Conservation (phyloP, 2,113 vertebrate species). For the Triplophysa siluroides region DNA sequence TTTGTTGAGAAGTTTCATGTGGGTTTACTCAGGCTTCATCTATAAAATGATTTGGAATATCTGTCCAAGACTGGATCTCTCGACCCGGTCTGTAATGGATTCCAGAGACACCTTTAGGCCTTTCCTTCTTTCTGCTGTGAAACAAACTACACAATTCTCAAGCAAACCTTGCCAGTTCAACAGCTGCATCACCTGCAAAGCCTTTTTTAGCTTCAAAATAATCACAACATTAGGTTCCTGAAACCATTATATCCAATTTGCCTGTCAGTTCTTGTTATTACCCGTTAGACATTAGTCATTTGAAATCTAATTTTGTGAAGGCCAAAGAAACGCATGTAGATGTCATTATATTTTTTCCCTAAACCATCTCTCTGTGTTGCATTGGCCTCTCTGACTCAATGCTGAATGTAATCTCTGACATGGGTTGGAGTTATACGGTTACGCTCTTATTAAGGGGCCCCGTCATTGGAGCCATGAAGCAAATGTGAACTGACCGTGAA, state of each 20-base stretch:
- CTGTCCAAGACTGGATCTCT: slow-evolving; percentile 47
- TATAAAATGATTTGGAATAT: slow-evolving; percentile 39
- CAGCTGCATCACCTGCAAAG: background rate
- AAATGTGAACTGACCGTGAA: slow-evolving; percentile 60
- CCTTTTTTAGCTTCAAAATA: background rate
- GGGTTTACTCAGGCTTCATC: slow-evolving; percentile 33
- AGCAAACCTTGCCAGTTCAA: background rate
- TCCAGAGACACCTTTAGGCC: slow-evolving; percentile 1
- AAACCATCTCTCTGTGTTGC: slow-evolving; percentile 5
- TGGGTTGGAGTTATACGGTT: slow-evolving; percentile 39
- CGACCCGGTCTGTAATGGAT: background rate
- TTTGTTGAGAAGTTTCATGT: slow-evolving; percentile 19
- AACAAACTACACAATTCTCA: background rate
- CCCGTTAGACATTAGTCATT: slow-evolving; percentile 34
- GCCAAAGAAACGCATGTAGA: background rate
- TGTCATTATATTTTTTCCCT: slow-evolving; percentile 36
- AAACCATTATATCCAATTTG: slow-evolving; percentile 30
- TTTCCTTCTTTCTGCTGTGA: background rate
- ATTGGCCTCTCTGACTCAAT: slow-evolving; percentile 44
- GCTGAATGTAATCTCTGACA: slow-evolving; percentile 48
- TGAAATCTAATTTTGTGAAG: slow-evolving; percentile 40
- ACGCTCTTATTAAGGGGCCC: slow-evolving; percentile 46
- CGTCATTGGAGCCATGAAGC: slow-evolving; percentile 62
- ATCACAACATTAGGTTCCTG: background rate
- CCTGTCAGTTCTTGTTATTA: slow-evolving; percentile 41